Percentiles rank a stretch among this genome's conserved stretches.
Conservation (phyloP, 2,113 vertebrate species). For the Plectropomus leopardus region DNA sequence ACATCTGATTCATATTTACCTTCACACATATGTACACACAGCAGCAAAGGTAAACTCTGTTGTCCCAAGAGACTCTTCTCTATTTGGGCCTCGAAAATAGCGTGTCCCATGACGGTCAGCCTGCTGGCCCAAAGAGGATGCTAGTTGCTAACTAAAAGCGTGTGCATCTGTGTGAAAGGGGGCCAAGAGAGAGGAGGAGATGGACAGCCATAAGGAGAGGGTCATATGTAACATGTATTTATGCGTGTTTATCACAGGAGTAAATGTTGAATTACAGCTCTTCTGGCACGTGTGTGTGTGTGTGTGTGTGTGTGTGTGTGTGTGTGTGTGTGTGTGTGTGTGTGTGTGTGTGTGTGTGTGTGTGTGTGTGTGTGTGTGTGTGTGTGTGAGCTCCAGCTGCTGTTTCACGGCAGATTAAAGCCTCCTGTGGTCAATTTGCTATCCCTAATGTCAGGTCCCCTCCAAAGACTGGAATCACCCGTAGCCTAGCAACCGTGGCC, state of each 20-base stretch:
- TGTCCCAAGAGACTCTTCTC: background rate
- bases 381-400: slow-evolving; percentile 85
- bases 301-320: slow-evolving; percentile 57
- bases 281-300: slow-evolving; percentile 77
- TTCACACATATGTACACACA: background rate
- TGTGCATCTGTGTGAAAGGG: slow-evolving; percentile 10
- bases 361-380: slow-evolving; percentile 83
- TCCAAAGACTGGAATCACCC: slow-evolving; percentile 90
- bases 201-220: slow-evolving; percentile 16
- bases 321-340: slow-evolving; percentile 80
- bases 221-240: slow-evolving; percentile 2
- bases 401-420: slow-evolving; percentile 97
- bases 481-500: slow-evolving; percentile 97
- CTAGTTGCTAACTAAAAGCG: background rate
- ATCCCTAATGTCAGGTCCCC: slow-evolving; percentile 99
- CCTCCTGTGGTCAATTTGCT: slow-evolving; percentile 99
- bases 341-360: slow-evolving; percentile 84
- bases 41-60: background rate
- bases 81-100: background rate
- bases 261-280: slow-evolving; percentile 58
- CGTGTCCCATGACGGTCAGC: background rate
- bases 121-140: slow-evolving; percentile 12
- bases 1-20: background rate
- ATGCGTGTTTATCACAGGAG: slow-evolving; percentile 43
- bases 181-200: slow-evolving; percentile 19